These are phyloP conservation scores for Anhinga anhinga DNA, from an alignment of 2,113 vertebrate genomes.

Conservation along the genomic window DNA sequence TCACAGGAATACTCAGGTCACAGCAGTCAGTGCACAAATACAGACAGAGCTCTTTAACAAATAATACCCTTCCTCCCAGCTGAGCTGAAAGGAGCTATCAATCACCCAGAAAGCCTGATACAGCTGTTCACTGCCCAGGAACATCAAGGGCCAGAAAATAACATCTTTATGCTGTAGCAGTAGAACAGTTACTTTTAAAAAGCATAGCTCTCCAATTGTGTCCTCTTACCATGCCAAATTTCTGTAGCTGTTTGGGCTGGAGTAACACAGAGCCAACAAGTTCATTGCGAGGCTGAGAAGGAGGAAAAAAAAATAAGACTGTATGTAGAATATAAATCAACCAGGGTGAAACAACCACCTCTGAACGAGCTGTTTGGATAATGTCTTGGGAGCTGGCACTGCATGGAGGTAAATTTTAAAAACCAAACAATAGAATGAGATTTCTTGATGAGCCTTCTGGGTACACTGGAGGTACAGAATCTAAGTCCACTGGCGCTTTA, in stretches of 20 bases:
- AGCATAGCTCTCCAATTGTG: not conserved
- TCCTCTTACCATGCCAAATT: not conserved
- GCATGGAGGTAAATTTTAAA: not conserved
- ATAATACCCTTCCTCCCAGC: not conserved
- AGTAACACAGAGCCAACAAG: not conserved
- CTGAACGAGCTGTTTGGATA: not conserved
- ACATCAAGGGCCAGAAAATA: not conserved
- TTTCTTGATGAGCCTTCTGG: conserved; percentile 19
- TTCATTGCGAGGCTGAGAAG: not conserved
- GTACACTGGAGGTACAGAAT: not conserved
- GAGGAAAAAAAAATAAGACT: not conserved
- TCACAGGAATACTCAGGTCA: not conserved
- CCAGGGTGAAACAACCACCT: not conserved
- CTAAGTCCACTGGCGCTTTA: not conserved
- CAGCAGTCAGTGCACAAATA: not conserved
- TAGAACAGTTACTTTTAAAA: not conserved
- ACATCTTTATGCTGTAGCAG: not conserved
- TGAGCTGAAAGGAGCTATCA: not conserved
- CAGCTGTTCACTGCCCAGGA: not conserved
- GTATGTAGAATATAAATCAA: not conserved
- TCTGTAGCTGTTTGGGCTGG: not conserved
- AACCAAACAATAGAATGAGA: not conserved
- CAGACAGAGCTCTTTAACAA: not conserved
- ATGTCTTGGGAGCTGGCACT: not conserved
- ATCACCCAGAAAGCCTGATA: not conserved